Base-by-base conservation (phyloP, 2,888 invertebrate species). In the Incurvaria masculella region DNA sequence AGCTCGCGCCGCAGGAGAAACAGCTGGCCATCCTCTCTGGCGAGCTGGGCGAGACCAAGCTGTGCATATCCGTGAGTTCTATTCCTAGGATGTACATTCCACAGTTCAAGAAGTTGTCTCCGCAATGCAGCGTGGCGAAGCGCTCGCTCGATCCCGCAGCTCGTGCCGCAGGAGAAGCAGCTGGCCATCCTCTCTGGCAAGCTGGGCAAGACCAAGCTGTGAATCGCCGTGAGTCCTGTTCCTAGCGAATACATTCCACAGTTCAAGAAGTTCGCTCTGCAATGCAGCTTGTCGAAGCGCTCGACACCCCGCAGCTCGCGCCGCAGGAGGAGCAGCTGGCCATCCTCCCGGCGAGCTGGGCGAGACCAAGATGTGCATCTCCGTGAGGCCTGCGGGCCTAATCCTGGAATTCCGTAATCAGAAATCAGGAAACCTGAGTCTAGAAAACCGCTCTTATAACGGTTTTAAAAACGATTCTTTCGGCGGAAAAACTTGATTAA, bases 251-350 rank as follows among this genome's bases (percentile, higher is more conserved):
- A n/a, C 26, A 8, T 43, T 2, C 46, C 54, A 5, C 57, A 78
- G 78, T 78, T 69, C 50, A 61, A 71, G 57, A 75, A 75, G 56
- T 56, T 75, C 56, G 72, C 74, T n/a, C 75, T 75, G 18, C 62
- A 65, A 63, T 75, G 75, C 68, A 81, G 88, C 56, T 80, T 84
- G 51, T 83, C 86, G 17, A 90, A 89, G 62, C 81, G 84, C 86
- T 86, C 46, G 86, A 86, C 10, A 80, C 83, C 49, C 81, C 84
- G 3, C 82, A 86, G 61, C 69, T 86, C 41, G 81, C 81, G 4
- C 85, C 83, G 48, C 86, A 87, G 56, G 79, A 82, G 61, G 82
- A 81, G 56, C 83, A 86, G 57, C 80, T 88, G 11, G 68, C 69
- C 4, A 82, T 80, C 21, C 69, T 88, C 8, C 82, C 16, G 63